A percentile compares a stretch with the other conserved stretches of the same genome.
Conservation (phyloP, 2,113 vertebrate genomes). For the Amphilophus citrinellus region DNA sequence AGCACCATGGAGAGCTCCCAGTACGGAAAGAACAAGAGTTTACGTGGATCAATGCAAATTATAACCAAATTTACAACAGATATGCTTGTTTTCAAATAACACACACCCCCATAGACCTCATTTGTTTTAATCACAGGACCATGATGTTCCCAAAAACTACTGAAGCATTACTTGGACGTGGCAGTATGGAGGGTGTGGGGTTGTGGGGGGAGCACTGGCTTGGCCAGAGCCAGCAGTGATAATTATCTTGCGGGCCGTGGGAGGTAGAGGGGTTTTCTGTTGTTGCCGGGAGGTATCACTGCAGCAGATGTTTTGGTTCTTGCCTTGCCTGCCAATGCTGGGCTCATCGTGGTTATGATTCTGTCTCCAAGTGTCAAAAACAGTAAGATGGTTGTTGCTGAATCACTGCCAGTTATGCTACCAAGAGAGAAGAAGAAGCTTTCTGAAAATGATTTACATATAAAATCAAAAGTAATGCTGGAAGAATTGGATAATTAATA, state of each 20-base stretch:
- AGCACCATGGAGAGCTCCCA: conserved; percentile 30
- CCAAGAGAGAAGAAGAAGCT: background rate
- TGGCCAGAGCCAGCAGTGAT: conserved; percentile 41
- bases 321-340: conserved; percentile 12
- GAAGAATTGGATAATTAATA: background rate
- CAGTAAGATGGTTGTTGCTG: conserved; percentile 6
- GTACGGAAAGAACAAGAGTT: background rate
- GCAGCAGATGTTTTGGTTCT: conserved; percentile 58
- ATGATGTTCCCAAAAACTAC: conserved; percentile 21
- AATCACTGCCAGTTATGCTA: background rate
- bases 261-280: conserved; percentile 23
- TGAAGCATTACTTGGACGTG: conserved; percentile 43
- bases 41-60: background rate
- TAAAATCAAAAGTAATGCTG: background rate
- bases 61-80: conserved; percentile 4
- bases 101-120: conserved; percentile 31
- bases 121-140: conserved; percentile 58
- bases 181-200: conserved; percentile 7
- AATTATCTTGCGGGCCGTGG: conserved; percentile 55
- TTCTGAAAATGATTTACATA: background rate
- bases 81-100: conserved; percentile 10
- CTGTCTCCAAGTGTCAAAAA: conserved; percentile 33
- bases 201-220: background rate
- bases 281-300: conserved; percentile 41
- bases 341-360: background rate